Evolutionary conservation across 2,797 vertebrate genomes (phyloP), one percentile per base, ranked within the genome.

Genomic region (Eulemur mongoz): DNA sequence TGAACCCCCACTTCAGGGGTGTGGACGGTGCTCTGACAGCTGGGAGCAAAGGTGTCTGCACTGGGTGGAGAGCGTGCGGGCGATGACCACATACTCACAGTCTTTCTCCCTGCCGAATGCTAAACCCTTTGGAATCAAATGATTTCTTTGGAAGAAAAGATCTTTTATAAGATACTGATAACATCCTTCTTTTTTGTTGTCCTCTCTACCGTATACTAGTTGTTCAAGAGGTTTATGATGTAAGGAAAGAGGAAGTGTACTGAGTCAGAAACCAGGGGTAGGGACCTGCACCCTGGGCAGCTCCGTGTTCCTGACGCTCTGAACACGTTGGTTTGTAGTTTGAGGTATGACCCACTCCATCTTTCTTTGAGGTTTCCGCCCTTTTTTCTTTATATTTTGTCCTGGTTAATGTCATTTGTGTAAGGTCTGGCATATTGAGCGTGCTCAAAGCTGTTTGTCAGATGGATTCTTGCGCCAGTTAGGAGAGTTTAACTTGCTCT

Each of bases 291-390:
- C 23, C n/a, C 78, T 17, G 0, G 0, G 52, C 14, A 7, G 27
- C 65, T 35, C 18, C 1, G 25, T 23, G 23, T 1, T 50, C 32
- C 32, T 1, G 9, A 8, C 4, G 0, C 4, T 4, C 2, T 25
- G n/a, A 14, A 2, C 2, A 4, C 90, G 0, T 2, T 12, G 32
- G 40, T 32, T 30, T 45, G 1, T n/a, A 1, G 59, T 17, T 15
- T 27, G 61, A 17, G 7, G 75, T n/a, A 13, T 14, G 17, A 20
- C 45, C 40, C 12, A 1, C 0, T 30, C 32, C 4, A 0, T 54
- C 79, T 65, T 70, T 25, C 63, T 57, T n/a, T 40, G 18, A 18
- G 52, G 45, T 65, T 4, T 7, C 9, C 2, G 4, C 20, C 18
- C 32, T 27, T 12, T 45, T 32, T 45, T 27, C 63, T 63, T 25